Conservation (phyloP, 2,113 vertebrate species). For the Chiloscyllium plagiosum region DNA sequence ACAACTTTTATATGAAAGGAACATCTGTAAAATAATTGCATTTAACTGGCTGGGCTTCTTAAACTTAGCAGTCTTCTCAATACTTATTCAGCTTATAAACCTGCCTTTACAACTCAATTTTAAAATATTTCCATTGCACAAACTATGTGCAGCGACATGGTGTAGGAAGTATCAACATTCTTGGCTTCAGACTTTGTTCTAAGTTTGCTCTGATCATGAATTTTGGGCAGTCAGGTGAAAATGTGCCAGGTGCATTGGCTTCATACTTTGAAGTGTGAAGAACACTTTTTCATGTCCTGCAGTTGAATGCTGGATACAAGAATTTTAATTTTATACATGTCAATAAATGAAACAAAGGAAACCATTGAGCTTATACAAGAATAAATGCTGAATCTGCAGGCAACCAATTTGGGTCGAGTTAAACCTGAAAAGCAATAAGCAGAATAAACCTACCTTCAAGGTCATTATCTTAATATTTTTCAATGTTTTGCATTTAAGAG, state of each 20-base stretch:
- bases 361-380: not conserved
- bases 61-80: not conserved
- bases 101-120: not conserved
- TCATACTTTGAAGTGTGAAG: not conserved
- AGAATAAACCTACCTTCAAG: not conserved
- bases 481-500: not conserved
- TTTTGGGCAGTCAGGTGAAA: not conserved
- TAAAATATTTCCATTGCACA: not conserved
- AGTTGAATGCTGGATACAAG: not conserved
- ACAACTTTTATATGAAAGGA: not conserved
- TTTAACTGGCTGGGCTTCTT: not conserved
- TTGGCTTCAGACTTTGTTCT: not conserved
- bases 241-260: not conserved
- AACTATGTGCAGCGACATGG: not conserved
- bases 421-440: not conserved
- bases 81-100: not conserved
- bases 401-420: not conserved
- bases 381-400: not conserved
- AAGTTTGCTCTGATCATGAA: not conserved
- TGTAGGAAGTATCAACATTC: not conserved
- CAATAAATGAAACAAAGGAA: not conserved
- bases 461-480: not conserved
- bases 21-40: not conserved
- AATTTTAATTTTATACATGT: not conserved
- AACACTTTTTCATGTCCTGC: not conserved